These are phyloP conservation scores for Sipha maydis DNA, from an alignment of 2,888 invertebrate species.

Conservation along the genomic window DNA sequence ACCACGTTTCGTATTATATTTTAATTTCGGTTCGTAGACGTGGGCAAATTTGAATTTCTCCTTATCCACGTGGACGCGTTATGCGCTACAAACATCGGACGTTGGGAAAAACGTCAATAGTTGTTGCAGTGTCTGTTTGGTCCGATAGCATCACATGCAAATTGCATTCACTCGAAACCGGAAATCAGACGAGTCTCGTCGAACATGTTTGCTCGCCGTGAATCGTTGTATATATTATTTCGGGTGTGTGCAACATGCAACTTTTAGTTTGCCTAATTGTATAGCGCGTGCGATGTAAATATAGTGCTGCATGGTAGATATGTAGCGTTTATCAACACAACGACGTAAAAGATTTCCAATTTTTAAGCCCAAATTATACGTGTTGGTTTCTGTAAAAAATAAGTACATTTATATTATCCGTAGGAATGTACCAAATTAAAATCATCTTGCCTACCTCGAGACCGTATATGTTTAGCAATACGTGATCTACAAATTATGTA, in stretches of 20 bases:
- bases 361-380: too few relatives aligned
- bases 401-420: too few relatives aligned
- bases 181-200: conserved; percentile 4
- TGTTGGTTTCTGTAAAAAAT: too few relatives aligned
- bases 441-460: too few relatives aligned
- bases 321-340: too few relatives aligned
- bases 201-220: background rate
- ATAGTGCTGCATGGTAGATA: too few relatives aligned
- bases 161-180: background rate
- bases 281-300: too few relatives aligned
- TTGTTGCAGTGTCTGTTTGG: background rate
- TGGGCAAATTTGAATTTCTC: background rate
- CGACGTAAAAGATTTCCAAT: too few relatives aligned
- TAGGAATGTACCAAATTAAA: too few relatives aligned
- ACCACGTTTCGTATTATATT: conserved; percentile 5
- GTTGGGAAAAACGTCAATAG: background rate
- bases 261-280: too few relatives aligned
- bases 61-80: background rate
- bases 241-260: background rate
- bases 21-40: background rate
- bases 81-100: background rate
- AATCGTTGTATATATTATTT: background rate
- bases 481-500: too few relatives aligned
- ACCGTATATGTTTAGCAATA: too few relatives aligned
- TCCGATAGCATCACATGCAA: background rate